Conservation (phyloP, 2,113 vertebrate species). For the Paramisgurnus dabryanus region DNA sequence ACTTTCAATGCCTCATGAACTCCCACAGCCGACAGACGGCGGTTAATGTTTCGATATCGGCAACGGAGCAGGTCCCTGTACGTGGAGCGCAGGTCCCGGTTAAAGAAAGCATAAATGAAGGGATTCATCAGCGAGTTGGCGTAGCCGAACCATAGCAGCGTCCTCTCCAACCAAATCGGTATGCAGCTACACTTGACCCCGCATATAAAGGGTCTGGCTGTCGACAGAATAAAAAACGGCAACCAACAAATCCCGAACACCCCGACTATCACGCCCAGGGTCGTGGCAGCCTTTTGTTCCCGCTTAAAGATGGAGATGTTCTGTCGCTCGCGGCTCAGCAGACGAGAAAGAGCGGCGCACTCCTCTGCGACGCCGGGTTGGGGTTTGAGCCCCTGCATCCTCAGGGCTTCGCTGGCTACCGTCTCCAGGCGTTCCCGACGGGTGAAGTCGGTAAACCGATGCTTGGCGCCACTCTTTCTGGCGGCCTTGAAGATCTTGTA, state of each 20-base stretch:
- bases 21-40: conserved; percentile 77
- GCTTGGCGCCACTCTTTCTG: conserved; percentile 78
- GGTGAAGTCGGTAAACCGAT: conserved; percentile 72
- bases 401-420: conserved; percentile 68
- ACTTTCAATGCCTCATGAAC: conserved; percentile 78
- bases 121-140: conserved; percentile 83
- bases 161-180: conserved; percentile 80
- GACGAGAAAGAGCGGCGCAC: conserved; percentile 73
- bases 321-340: conserved; percentile 72
- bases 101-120: conserved; percentile 83
- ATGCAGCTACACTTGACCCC: conserved; percentile 81
- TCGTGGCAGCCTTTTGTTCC: conserved; percentile 81
- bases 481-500: conserved; percentile 82
- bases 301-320: conserved; percentile 83
- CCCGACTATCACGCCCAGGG: conserved; percentile 79
- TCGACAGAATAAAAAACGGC: conserved; percentile 79
- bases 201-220: conserved; percentile 79
- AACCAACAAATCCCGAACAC: conserved; percentile 79
- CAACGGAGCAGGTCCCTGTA: conserved; percentile 79
- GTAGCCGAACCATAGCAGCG: conserved; percentile 79
- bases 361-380: conserved; percentile 71
- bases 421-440: conserved; percentile 67
- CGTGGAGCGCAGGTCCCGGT: conserved; percentile 79
- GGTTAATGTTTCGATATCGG: conserved; percentile 81
- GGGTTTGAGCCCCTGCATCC: conserved; percentile 77